A percentile compares a stretch with the other conserved stretches of the same genome.
Evolutionary conservation across 2,888 invertebrate genomes (phyloP).

Genomic region (Imbricaverruca yamaguchii): DNA sequence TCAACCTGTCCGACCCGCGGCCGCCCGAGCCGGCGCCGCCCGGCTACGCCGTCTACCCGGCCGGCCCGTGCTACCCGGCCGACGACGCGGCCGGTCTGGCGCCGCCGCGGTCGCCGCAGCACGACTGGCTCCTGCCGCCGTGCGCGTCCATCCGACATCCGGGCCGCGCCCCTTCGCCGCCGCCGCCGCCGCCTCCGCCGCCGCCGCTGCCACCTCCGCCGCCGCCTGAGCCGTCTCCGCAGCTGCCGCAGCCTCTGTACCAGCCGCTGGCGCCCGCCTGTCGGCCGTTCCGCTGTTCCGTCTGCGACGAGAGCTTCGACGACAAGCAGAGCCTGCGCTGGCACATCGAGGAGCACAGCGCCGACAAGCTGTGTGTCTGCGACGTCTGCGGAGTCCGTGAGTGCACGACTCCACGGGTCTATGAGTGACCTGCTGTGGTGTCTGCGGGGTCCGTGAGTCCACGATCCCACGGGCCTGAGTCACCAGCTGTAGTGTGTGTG

Average conservation of each 20-base stretch:
- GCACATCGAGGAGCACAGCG: background rate
- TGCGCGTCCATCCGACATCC: background rate
- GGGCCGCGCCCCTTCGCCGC: background rate
- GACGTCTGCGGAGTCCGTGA: slow-evolving; percentile 1
- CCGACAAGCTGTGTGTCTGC: background rate
- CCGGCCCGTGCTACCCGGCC: background rate
- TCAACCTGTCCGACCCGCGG: background rate
- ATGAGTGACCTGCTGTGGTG: too few relatives aligned
- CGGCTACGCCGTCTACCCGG: background rate
- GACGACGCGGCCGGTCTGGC: too few relatives aligned
- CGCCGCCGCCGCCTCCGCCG: too few relatives aligned
- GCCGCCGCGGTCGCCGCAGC: background rate
- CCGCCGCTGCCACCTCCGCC: background rate
- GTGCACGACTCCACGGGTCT: background rate
- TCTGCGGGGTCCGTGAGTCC: too few relatives aligned
- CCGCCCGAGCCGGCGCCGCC: background rate
- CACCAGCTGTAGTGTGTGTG: too few relatives aligned
- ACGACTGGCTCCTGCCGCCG: background rate
- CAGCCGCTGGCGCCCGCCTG: background rate
- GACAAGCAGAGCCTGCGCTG: background rate
- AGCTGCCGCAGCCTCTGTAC: background rate
- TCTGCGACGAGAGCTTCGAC: background rate
- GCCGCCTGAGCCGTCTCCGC: background rate
- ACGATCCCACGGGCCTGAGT: too few relatives aligned
- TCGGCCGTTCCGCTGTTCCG: background rate